Conservation (phyloP, 2,797 vertebrate species). For the Pteropus rufus region DNA sequence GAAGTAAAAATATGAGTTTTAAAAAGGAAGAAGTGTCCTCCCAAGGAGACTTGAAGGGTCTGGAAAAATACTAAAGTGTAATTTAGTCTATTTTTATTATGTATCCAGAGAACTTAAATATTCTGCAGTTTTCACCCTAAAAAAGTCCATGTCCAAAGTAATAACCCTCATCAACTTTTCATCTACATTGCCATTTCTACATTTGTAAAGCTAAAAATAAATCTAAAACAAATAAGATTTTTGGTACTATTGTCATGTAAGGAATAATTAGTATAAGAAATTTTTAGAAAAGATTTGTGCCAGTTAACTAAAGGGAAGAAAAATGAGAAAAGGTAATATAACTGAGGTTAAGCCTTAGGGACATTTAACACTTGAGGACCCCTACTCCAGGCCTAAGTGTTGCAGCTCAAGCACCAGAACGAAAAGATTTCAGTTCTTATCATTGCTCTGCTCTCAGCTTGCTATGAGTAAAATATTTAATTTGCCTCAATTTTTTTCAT, state of each 20-base stretch:
- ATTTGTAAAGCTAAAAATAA: slow-evolving; percentile 43
- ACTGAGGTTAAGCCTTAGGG: not conserved
- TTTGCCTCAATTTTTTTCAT: not conserved
- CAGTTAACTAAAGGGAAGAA: not conserved
- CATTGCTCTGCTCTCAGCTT: not conserved
- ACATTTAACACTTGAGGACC: not conserved
- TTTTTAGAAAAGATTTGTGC: not conserved
- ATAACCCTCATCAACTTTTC: slow-evolving; percentile 31
- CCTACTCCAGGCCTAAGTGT: accelerated
- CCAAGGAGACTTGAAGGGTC: not conserved
- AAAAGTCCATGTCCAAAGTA: not conserved
- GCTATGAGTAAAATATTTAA: not conserved
- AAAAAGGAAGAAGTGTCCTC: not conserved
- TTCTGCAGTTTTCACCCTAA: not conserved
- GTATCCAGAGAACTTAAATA: not conserved
- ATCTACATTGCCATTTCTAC: not conserved
- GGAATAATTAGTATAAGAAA: not conserved
- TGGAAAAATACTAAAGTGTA: not conserved
- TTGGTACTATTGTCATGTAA: not conserved
- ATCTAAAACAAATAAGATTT: not conserved
- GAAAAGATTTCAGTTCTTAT: not conserved
- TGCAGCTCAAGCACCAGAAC: not conserved
- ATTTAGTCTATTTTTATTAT: slow-evolving; percentile 43
- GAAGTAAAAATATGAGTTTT: not conserved
- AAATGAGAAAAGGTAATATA: not conserved